A percentile compares a stretch with the other conserved stretches of the same genome.
Conservation (phyloP, 2,888 invertebrate genomes). For the Tetragonisca angustula region DNA sequence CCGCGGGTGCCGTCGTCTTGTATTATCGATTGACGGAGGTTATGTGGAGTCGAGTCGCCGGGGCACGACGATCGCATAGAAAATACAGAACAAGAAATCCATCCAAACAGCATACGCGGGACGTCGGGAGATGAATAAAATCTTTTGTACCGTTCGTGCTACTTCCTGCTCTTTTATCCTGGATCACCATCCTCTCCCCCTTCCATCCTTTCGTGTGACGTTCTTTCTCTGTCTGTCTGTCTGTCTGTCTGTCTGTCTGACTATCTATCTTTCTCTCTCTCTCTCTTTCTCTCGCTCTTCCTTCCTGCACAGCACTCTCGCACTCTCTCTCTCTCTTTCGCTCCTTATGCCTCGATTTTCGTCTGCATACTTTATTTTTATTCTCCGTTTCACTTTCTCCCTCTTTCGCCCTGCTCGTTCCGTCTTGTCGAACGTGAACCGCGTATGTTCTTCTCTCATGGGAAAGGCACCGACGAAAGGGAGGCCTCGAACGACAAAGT, state of each 20-base stretch:
- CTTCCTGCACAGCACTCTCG: conserved; percentile 14
- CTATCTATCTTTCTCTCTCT: conserved; percentile 9
- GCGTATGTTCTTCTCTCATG: not conserved
- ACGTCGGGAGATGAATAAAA: conserved; percentile 21
- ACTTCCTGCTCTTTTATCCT: conserved; percentile 48
- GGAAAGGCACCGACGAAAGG: not conserved
- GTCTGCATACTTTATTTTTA: not conserved
- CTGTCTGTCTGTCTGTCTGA: not conserved
- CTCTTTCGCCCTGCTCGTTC: too few relatives aligned
- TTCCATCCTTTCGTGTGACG: conserved; percentile 25
- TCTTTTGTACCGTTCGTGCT: conserved; percentile 29
- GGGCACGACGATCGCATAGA: conserved; percentile 59
- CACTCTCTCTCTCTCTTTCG: conserved; percentile 20
- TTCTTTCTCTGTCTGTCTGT: conserved; percentile 9
- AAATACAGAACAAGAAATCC: conserved; percentile 29
- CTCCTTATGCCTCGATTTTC: not conserved
- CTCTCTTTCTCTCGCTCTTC: not conserved
- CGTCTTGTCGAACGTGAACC: not conserved
- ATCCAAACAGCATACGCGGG: conserved; percentile 28
- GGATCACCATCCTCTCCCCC: conserved; percentile 14
- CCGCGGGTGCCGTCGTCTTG: conserved; percentile 72
- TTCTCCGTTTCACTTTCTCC: not conserved
- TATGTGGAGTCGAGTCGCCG: conserved; percentile 69
- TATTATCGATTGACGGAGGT: conserved; percentile 74
- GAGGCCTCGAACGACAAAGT: not conserved